phyloP scores from a whole-genome alignment of 1,140 invertebrate genomes.

The Anthonomus grandis region DNA sequence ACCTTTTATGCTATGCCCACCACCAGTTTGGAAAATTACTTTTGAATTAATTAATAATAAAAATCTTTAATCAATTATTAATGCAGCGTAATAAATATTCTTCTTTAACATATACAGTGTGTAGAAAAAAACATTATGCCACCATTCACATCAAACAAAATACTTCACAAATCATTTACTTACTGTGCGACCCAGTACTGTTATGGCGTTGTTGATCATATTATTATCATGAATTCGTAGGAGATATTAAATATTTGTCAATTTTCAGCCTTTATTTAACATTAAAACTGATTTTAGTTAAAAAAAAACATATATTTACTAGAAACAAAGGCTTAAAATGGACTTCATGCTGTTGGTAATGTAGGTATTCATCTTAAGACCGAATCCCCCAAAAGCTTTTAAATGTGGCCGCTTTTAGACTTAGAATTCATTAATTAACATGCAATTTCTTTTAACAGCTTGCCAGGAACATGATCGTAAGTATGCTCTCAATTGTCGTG shows the following conservation, averaged over 20 bases:
- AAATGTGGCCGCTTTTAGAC: neutral
- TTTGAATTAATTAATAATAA: too few relatives aligned
- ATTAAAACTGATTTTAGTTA: neutral
- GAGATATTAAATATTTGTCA: neutral
- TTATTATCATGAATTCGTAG: neutral
- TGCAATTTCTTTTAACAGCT: conserved; percentile 55
- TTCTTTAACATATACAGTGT: too few relatives aligned
- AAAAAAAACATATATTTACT: neutral
- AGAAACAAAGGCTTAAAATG: too few relatives aligned
- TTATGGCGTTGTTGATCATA: conserved; percentile 9
- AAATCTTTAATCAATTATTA: too few relatives aligned
- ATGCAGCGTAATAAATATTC: too few relatives aligned
- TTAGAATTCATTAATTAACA: neutral
- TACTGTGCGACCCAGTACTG: conserved; percentile 7
- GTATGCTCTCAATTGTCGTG: too few relatives aligned
- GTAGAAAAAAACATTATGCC: too few relatives aligned
- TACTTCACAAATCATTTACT: conserved; percentile 21
- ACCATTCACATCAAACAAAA: conserved; percentile 1
- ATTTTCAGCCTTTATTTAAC: neutral
- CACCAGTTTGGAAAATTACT: too few relatives aligned
- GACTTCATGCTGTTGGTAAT: too few relatives aligned
- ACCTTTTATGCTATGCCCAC: too few relatives aligned
- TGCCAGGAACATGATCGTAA: conserved; percentile 81
- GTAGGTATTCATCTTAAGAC: neutral
- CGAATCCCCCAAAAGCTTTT: conserved; percentile 1